phyloP scores from a whole-genome alignment of 2,888 invertebrate species.

The Cylindroiulus punctatus region DNA sequence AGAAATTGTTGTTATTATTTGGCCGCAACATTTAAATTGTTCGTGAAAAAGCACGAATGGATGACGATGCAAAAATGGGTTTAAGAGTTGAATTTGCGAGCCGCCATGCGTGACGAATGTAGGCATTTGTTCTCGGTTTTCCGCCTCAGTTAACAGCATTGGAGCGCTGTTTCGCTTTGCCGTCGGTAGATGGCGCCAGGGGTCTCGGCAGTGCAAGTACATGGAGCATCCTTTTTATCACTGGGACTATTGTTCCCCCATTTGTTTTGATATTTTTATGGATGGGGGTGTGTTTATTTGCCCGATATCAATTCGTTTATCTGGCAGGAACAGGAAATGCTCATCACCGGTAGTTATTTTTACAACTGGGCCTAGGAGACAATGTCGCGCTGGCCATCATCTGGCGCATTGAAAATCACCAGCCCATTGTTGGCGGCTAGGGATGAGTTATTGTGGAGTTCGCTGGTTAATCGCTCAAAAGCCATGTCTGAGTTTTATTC shows the following conservation, averaged over 20 bases:
- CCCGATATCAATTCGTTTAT: slow-evolving; percentile 2
- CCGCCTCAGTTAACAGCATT: not conserved
- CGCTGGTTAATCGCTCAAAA: not conserved
- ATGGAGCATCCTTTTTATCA: not conserved
- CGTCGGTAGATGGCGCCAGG: not conserved
- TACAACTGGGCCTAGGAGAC: not conserved
- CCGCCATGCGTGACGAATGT: not conserved
- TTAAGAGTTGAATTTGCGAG: not conserved
- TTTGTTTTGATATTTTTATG: not conserved
- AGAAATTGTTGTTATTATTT: not conserved
- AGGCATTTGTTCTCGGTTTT: slow-evolving; percentile 2
- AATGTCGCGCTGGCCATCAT: not conserved
- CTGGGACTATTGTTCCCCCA: not conserved
- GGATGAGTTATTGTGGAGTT: not conserved
- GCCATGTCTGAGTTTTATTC: not conserved
- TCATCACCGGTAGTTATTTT: not conserved
- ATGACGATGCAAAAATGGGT: not conserved
- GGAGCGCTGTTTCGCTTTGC: not conserved
- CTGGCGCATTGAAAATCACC: not conserved
- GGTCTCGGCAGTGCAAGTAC: not conserved
- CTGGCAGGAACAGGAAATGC: slow-evolving; percentile 2
- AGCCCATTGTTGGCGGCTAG: not conserved
- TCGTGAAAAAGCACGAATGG: not conserved
- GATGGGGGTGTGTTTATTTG: not conserved
- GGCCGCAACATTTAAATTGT: slow-evolving; percentile 11